These are phyloP conservation scores for Scolopax rusticola DNA, from an alignment of 2,797 vertebrate genomes.

Conservation along the genomic window DNA sequence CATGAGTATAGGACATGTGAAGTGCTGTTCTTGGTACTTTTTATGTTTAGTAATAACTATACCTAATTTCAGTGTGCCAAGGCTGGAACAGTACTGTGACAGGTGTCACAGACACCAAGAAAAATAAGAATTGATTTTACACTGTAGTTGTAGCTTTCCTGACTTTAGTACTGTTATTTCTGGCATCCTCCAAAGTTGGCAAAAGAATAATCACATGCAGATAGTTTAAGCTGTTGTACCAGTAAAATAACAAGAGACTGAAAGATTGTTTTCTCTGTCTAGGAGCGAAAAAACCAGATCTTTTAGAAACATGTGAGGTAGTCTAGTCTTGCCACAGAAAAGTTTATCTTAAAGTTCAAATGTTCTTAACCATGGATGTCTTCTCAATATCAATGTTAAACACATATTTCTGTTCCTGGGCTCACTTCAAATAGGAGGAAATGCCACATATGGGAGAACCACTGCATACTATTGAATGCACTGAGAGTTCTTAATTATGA, in stretches of 20 bases:
- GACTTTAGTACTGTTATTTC: background rate
- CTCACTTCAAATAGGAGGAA: background rate
- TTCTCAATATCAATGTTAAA: background rate
- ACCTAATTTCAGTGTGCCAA: background rate
- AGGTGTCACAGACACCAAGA: background rate
- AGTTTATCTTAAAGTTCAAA: background rate
- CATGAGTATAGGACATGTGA: background rate
- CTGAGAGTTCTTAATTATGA: background rate
- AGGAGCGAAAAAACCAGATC: background rate
- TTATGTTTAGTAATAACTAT: background rate
- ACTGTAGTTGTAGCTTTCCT: background rate
- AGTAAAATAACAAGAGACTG: background rate
- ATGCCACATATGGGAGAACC: background rate
- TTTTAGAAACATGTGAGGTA: background rate
- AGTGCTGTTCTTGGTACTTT: background rate
- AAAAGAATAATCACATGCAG: background rate
- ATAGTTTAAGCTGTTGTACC: background rate
- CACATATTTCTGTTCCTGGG: background rate
- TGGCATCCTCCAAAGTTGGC: background rate
- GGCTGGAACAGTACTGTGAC: background rate
- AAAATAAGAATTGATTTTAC: background rate
- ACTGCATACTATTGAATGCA: background rate
- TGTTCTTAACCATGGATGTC: background rate
- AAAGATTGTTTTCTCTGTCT: background rate
- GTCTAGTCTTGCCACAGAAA: background rate